Conservation (phyloP, 2,113 vertebrate genomes). For the Corydoras maculifer region DNA sequence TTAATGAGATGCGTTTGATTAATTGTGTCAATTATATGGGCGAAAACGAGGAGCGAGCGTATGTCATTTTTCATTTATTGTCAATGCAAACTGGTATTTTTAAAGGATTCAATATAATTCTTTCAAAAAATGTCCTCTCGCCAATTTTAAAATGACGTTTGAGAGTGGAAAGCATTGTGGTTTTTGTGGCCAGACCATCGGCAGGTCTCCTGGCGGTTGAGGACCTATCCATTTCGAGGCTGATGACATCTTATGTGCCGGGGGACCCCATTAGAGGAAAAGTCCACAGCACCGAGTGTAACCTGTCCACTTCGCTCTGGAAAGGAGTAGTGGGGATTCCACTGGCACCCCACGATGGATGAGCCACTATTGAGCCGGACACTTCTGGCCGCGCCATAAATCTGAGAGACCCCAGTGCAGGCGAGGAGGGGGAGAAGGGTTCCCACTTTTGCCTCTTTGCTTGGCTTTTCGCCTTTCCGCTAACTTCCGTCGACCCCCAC, state of each 20-base stretch:
- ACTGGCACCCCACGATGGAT: conserved; percentile 40
- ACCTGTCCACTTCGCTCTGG: conserved; percentile 43
- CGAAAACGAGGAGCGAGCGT: conserved; percentile 36
- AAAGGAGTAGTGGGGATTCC: conserved; percentile 44
- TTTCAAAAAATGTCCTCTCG: no score
- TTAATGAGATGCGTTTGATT: conserved; percentile 52
- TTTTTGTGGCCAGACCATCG: conserved; percentile 29
- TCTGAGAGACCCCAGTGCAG: conserved; percentile 34
- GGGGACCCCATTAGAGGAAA: conserved; percentile 67
- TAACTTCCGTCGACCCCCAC: conserved; percentile 16
- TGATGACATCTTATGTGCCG: conserved; percentile 56
- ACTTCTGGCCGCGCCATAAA: conserved; percentile 49
- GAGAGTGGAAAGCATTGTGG: no score
- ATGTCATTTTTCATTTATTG: conserved; percentile 36
- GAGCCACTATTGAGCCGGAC: conserved; percentile 57
- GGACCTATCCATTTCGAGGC: conserved; percentile 55
- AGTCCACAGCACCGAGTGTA: conserved; percentile 53
- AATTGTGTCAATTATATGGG: conserved; percentile 47
- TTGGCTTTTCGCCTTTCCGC: conserved; percentile 18
- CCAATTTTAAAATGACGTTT: no score
- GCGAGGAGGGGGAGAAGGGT: conserved; percentile 1
- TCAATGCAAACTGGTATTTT: conserved; percentile 31
- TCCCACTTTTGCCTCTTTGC: conserved; percentile 17
- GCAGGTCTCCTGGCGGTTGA: conserved; percentile 42
- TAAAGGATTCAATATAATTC: no score